Evolutionary conservation across 2,888 invertebrate species (phyloP).

Genomic region (Agrochola circellaris): DNA sequence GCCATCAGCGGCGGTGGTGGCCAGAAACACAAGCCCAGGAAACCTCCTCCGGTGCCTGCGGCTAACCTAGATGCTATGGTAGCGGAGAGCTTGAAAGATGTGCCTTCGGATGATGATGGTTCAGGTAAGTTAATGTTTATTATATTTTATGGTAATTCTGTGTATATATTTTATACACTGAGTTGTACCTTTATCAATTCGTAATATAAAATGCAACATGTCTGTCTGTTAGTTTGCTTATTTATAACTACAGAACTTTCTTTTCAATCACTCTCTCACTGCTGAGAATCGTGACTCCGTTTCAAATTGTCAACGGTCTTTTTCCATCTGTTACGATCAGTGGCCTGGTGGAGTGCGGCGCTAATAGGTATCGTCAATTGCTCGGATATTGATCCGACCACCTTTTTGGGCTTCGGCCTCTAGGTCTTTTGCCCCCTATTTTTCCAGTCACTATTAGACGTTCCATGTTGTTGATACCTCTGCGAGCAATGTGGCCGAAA

Average conservation of each 20-base stretch:
- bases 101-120: constrained; percentile 94
- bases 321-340: too few species aligned
- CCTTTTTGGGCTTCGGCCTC: too few species aligned
- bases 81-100: constrained; percentile 94
- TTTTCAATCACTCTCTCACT: too few species aligned
- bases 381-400: too few species aligned
- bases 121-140: constrained; percentile 79
- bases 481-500: too few species aligned
- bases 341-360: too few species aligned
- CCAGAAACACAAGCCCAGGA: constrained; percentile 76
- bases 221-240: neutral
- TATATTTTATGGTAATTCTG: neutral
- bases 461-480: too few species aligned
- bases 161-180: neutral
- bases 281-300: too few species aligned
- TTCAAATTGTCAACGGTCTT: too few species aligned
- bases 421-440: too few species aligned
- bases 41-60: constrained; percentile 85
- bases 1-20: constrained; percentile 91
- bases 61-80: constrained; percentile 94
- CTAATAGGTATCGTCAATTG: too few species aligned
- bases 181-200: neutral
- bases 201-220: neutral
- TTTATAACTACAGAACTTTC: neutral
- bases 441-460: too few species aligned